phyloP scores from a whole-genome alignment of 2,113 vertebrate genomes.

The Burhinus oedicnemus region DNA sequence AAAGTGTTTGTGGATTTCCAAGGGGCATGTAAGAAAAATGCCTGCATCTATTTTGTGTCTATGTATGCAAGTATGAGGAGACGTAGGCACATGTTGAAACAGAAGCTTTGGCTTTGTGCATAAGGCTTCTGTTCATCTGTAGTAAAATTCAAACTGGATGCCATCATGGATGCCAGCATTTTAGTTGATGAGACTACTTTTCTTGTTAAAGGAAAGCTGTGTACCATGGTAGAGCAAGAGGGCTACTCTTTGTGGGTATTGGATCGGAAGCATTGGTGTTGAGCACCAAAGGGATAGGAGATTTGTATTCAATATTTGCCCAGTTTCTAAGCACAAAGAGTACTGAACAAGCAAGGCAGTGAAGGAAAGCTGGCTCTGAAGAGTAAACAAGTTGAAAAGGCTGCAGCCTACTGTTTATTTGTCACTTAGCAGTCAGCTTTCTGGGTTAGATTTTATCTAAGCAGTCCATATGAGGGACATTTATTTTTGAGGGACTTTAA shows the following conservation, averaged over 20 bases:
- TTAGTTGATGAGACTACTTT: neutral
- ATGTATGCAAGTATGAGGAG: neutral
- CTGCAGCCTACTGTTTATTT: neutral
- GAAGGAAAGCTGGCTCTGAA: neutral
- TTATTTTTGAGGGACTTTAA: neutral
- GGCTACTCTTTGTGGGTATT: neutral
- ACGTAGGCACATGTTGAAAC: neutral
- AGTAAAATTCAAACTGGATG: neutral
- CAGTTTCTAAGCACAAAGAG: neutral
- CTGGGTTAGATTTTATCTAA: neutral
- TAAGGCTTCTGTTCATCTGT: neutral
- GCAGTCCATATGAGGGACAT: neutral
- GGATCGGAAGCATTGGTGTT: neutral
- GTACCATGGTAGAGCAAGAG: neutral
- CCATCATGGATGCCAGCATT: fast-evolving
- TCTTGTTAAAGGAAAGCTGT: neutral
- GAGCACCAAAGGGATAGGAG: neutral
- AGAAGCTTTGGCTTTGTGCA: neutral
- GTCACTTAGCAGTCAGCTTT: neutral
- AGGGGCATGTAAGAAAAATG: neutral
- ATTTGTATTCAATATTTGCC: neutral
- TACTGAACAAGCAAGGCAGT: neutral
- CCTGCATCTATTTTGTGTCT: neutral
- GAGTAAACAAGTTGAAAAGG: neutral
- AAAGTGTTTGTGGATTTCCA: neutral